Conservation (phyloP, 2,113 vertebrate species). For the Xerus inauris region DNA sequence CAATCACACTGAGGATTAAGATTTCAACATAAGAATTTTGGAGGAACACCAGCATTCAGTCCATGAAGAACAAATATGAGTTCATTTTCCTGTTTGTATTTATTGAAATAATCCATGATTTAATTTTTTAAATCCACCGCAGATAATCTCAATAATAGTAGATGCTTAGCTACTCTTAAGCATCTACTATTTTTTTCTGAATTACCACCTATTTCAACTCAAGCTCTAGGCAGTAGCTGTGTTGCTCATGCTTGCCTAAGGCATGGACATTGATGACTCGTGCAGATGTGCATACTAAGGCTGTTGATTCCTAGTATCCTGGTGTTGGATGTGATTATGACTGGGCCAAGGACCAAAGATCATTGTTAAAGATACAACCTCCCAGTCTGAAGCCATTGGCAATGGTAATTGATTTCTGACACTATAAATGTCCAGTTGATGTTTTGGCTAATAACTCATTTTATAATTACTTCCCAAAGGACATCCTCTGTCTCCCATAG, state of each 20-base stretch:
- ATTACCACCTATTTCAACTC: background rate
- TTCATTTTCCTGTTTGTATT: background rate
- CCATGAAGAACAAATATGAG: background rate
- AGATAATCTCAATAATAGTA: background rate
- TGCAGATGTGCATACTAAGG: rapidly evolving
- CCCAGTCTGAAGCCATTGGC: background rate
- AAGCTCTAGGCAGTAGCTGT: background rate
- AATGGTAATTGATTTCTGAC: too few relatives aligned
- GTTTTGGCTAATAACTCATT: background rate
- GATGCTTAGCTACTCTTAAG: background rate
- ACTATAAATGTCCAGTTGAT: background rate
- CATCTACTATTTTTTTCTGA: background rate
- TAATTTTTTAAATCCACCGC: background rate
- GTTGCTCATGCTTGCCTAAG: background rate
- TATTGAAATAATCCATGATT: background rate
- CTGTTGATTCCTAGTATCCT: background rate
- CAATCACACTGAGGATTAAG: background rate
- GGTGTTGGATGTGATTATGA: background rate
- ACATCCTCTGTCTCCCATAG: background rate
- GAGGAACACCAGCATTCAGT: background rate
- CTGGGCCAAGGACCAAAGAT: background rate
- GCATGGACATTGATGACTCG: background rate
- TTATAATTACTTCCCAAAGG: background rate
- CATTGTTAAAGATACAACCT: background rate
- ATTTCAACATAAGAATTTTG: background rate